Percentiles rank a stretch among this genome's conserved stretches.
Evolutionary conservation across 2,113 vertebrate genomes (phyloP).

Genomic region (Lagopus leucura): DNA sequence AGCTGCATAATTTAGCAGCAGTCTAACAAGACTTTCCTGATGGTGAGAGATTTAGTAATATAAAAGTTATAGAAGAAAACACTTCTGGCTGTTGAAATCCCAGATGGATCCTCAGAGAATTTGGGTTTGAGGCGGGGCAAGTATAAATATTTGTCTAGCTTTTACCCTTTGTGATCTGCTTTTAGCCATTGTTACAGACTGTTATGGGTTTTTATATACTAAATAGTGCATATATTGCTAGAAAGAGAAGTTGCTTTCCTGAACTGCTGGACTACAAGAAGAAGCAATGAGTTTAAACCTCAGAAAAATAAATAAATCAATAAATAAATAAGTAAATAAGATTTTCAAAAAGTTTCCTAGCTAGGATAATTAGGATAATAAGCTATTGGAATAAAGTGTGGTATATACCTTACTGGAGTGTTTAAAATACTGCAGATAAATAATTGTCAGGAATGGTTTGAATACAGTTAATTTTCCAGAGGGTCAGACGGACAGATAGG

Average conservation of each 20-base stretch:
- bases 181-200: neutral
- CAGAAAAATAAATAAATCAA: neutral
- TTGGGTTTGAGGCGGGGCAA: neutral
- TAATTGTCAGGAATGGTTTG: conserved; percentile 32
- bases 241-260: neutral
- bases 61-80: neutral
- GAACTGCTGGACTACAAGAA: neutral
- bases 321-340: neutral
- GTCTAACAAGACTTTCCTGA: neutral
- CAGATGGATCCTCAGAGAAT: neutral
- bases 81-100: neutral
- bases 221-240: conserved; percentile 7
- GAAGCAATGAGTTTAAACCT: neutral
- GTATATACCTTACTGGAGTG: neutral
- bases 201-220: neutral
- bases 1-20: neutral
- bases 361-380: conserved; percentile 14
- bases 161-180: neutral
- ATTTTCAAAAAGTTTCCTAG: neutral
- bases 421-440: conserved; percentile 32
- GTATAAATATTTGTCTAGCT: neutral
- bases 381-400: neutral
- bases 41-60: neutral
- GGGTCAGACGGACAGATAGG: conserved; percentile 31
- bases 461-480: conserved; percentile 28